A percentile compares a stretch with the other conserved stretches of the same genome.
Conservation (phyloP, 35 echinoderm and acorn worm genomes). For the Diadema setosum region DNA sequence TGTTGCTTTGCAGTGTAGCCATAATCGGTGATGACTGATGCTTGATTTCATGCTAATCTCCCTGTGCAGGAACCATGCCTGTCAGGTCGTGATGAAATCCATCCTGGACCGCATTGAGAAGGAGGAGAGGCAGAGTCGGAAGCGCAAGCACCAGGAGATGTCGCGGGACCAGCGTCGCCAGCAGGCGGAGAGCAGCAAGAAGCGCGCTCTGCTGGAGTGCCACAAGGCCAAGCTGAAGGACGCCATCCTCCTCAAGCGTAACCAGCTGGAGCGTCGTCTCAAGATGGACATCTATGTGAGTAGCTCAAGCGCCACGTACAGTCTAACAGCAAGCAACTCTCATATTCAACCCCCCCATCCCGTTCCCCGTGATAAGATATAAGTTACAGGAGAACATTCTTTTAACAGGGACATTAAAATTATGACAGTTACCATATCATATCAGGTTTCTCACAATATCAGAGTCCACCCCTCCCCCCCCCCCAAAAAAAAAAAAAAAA, state of each 20-base stretch:
- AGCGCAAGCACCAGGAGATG: slow-evolving; percentile 75
- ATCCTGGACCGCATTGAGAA: slow-evolving; percentile 89
- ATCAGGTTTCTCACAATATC: too few species aligned
- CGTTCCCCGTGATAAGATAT: too few species aligned
- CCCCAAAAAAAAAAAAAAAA: too few species aligned
- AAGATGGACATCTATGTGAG: slow-evolving; percentile 76
- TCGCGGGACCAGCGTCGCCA: slow-evolving; percentile 60
- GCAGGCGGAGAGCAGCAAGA: slow-evolving; percentile 28
- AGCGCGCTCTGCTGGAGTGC: slow-evolving; percentile 29
- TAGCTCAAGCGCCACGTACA: too few species aligned
- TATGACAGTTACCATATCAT: too few species aligned
- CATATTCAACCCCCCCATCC: too few species aligned
- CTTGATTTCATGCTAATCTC: background rate
- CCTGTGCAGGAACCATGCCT: slow-evolving; percentile 34
- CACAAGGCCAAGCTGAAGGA: slow-evolving; percentile 72
- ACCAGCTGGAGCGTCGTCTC: slow-evolving; percentile 68
- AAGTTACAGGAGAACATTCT: too few species aligned
- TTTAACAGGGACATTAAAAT: too few species aligned
- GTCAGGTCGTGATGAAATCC: slow-evolving; percentile 71
- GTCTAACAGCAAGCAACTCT: too few species aligned
- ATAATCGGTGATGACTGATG: too few species aligned
- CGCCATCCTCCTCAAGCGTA: slow-evolving; percentile 68
- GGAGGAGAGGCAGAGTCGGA: slow-evolving; percentile 51
- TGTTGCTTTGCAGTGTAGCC: too few species aligned
- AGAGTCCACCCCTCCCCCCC: too few species aligned